Conservation (phyloP, 2,797 vertebrate genomes). For the Rhinoraja longicauda region DNA sequence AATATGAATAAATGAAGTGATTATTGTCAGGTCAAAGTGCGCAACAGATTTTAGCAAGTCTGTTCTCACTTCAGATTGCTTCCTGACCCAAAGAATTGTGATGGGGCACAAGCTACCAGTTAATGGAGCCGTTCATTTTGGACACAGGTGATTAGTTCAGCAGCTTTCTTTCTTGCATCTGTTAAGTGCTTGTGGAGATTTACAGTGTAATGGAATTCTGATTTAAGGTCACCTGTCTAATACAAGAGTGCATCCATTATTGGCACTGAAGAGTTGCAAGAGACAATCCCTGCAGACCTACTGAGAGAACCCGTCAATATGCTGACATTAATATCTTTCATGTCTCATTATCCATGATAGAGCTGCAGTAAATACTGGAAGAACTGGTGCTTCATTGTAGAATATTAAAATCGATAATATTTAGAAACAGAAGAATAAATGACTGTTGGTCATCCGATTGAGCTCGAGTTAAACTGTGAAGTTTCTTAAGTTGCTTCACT, state of each 20-base stretch:
- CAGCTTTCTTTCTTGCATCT: not conserved
- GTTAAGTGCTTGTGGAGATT: not conserved
- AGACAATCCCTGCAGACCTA: not conserved
- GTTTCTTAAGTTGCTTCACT: not conserved
- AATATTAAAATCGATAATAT: not conserved
- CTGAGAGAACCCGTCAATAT: not conserved
- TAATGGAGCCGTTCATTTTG: not conserved
- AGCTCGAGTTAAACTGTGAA: not conserved
- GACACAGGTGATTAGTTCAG: not conserved
- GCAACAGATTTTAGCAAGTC: not conserved
- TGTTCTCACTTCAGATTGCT: not conserved
- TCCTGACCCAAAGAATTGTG: not conserved
- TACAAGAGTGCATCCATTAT: not conserved
- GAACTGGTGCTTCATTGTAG: not conserved
- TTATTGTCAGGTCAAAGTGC: not conserved
- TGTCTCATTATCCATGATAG: not conserved
- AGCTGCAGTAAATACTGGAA: not conserved
- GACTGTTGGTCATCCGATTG: not conserved
- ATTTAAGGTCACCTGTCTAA: not conserved
- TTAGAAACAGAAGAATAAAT: not conserved
- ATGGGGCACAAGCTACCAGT: not conserved
- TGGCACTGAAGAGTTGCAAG: not conserved
- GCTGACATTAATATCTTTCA: not conserved
- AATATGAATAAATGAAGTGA: not conserved
- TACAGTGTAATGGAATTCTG: slow-evolving; percentile 7